Base-by-base conservation (phyloP, 92 coral and sea anemone genomes). In the Zoanthus sansibaricus region DNA sequence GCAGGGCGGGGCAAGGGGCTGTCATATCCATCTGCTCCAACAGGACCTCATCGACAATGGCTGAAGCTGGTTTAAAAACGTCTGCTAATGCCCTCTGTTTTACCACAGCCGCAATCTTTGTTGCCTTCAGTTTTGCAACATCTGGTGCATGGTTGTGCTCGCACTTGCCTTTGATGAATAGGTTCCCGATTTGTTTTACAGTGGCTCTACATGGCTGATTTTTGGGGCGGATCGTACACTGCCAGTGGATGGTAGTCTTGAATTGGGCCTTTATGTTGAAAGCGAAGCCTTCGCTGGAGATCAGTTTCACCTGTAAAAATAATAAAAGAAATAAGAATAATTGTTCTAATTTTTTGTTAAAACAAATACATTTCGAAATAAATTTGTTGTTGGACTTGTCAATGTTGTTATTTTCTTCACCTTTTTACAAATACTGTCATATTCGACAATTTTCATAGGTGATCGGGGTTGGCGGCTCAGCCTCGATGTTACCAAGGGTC, bases 1-100 rank as follows among this genome's bases (percentile, higher is more conserved):
- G 76, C 31, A 70, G 79, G 59, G 79, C 79, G 4, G 79, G 79
- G 15, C 79, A 83, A 32, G 87, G 79, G 14, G 58, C 79, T 67
- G 72, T 12, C 14, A 67, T 47, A 17, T 74, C 87, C 13, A 83
- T 4, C 72, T 83, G 78, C 48, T 83, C 46, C 2, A 46, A 69
- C 9, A 71, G 61, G 45, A 83, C 79, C 62, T 71, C 51, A 18
- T 71, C 48, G 7, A 79, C 84, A 20, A 79, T 75, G 17, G 72
- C 72, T 12, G 37, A 67, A 6, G 72, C 72, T 67, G 33, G 76
- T 37, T 72, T 72, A 25, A 72, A 72, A 21, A 72, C 51, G 45
- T 71, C 75, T 7, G 76, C 49, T 14, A 31, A 71, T 9, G 76
- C 76, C 76, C 49, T 71, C 49, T 71, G 47, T 71, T 71, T 71